A percentile compares a stretch with the other conserved stretches of the same genome.
These are phyloP conservation scores for Mus spretus DNA, from an alignment of 2,797 vertebrate species.

Conservation along the genomic window DNA sequence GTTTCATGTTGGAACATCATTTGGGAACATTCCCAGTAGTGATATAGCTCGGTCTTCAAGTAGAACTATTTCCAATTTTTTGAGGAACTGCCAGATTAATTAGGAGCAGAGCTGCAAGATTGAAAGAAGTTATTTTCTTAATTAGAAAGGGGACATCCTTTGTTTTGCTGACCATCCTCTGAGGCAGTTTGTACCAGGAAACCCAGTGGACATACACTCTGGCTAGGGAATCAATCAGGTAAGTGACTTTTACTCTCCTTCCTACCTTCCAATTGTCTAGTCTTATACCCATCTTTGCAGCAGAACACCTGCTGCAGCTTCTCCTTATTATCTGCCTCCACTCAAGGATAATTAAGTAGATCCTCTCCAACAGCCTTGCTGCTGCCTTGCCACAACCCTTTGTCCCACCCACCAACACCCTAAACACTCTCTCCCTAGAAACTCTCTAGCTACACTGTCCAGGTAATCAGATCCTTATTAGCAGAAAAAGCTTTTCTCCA, in stretches of 20 bases:
- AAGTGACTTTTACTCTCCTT: background rate
- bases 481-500: background rate
- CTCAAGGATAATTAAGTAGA: background rate
- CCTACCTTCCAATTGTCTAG: background rate
- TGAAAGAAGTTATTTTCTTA: conserved; percentile 4
- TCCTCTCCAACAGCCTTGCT: background rate
- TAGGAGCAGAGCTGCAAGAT: background rate
- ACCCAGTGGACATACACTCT: background rate
- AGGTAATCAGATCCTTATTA: background rate
- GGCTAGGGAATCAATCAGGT: background rate
- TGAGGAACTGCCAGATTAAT: background rate
- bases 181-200: background rate
- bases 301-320: background rate
- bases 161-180: background rate
- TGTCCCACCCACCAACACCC: background rate
- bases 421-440: background rate
- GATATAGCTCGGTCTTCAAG: too few relatives aligned
- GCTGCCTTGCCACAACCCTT: background rate
- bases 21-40: too few relatives aligned
- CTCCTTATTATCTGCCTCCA: background rate
- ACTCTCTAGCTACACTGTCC: too few relatives aligned
- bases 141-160: background rate
- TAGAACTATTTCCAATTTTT: too few relatives aligned
- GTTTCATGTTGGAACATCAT: too few relatives aligned
- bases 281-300: background rate